phyloP scores from a whole-genome alignment of 2,797 vertebrate species.

The Macropodus opercularis region DNA sequence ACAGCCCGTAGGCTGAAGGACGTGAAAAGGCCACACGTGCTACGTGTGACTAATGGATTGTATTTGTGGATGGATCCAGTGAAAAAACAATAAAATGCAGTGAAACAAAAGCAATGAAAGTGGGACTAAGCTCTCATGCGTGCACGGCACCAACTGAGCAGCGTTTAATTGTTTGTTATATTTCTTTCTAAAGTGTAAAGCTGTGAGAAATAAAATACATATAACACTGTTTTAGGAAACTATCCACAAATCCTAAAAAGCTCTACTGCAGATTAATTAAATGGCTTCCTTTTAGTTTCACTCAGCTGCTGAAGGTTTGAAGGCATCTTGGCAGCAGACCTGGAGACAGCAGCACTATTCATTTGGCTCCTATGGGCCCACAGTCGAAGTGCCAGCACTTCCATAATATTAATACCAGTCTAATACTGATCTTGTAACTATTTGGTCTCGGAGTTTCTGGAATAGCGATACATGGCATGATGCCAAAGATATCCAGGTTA shows the following conservation, averaged over 20 bases:
- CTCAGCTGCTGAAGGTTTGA: slow-evolving; percentile 21
- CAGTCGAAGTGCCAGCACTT: slow-evolving; percentile 34
- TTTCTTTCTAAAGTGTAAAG: neutral
- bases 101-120: neutral
- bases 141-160: neutral
- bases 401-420: slow-evolving; percentile 59
- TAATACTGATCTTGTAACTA: slow-evolving; percentile 65
- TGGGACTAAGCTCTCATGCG: neutral
- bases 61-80: slow-evolving; percentile 10
- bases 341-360: slow-evolving; percentile 29
- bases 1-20: neutral
- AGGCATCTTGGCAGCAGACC: slow-evolving; percentile 24
- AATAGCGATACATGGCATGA: slow-evolving; percentile 66
- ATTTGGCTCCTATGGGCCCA: slow-evolving; percentile 32
- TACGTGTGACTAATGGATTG: neutral
- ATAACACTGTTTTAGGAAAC: neutral
- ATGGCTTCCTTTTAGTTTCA: slow-evolving; percentile 19
- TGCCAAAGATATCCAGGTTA: slow-evolving; percentile 67
- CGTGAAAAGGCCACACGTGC: neutral
- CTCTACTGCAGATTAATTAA: neutral
- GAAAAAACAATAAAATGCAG: neutral
- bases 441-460: slow-evolving; percentile 50
- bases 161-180: no score
- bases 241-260: neutral
- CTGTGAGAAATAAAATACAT: no score